Evolutionary conservation across 2,113 vertebrate species (phyloP).

Genomic region (Lynx canadensis): DNA sequence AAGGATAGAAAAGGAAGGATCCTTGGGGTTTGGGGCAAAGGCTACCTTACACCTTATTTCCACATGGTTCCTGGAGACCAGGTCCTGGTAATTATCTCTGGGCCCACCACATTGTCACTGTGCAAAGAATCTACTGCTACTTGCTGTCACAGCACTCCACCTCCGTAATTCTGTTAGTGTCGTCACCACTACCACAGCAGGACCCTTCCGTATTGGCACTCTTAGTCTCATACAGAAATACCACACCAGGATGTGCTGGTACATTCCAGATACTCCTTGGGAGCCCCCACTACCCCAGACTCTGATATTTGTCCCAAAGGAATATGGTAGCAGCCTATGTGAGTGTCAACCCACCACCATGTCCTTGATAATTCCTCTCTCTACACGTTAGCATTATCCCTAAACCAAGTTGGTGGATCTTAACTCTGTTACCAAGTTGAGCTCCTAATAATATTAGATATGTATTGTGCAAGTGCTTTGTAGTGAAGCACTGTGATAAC

Average conservation of each 20-base stretch:
- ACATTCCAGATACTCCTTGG: not conserved
- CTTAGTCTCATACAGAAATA: not conserved
- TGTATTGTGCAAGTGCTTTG: not conserved
- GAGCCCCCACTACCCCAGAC: not conserved
- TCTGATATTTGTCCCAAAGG: constrained; percentile 1
- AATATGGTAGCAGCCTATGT: not conserved
- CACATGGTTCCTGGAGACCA: not conserved
- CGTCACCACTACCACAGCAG: not conserved
- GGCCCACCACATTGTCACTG: not conserved
- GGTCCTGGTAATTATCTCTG: not conserved
- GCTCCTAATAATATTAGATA: not conserved
- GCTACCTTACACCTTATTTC: constrained; percentile 6
- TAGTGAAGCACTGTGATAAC: not conserved
- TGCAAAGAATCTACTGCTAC: not conserved
- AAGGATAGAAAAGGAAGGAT: not conserved
- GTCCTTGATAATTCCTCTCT: not conserved
- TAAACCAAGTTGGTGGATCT: not conserved
- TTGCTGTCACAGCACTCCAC: not conserved
- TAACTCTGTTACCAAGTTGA: not conserved
- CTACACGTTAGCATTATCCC: not conserved
- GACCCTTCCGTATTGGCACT: not conserved
- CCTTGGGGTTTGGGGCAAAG: not conserved
- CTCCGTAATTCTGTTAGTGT: not conserved
- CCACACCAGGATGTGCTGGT: not conserved
- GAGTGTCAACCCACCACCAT: not conserved